Evolutionary conservation across 2,797 vertebrate species (phyloP).

Genomic region (Acanthornis magna): DNA sequence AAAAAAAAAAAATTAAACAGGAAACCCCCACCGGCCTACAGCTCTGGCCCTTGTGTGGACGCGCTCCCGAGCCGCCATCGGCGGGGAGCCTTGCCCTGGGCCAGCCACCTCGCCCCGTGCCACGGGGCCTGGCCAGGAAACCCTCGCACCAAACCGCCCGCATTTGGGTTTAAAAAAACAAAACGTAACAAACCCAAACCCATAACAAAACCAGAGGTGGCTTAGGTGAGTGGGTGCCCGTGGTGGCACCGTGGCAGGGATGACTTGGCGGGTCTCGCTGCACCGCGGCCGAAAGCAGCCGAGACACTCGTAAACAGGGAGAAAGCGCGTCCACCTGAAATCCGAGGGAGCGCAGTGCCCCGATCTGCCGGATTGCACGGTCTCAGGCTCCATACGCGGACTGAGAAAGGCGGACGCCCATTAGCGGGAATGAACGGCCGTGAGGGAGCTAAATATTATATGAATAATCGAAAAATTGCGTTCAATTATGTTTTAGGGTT

Average conservation of each 20-base stretch:
- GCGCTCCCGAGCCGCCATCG: neutral
- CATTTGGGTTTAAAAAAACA: neutral
- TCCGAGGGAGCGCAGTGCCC: neutral
- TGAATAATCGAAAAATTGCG: conserved; percentile 64
- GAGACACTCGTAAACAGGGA: fast-evolving
- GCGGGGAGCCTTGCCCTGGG: too few relatives aligned
- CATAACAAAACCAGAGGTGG: neutral
- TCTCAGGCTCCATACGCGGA: neutral
- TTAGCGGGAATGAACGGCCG: conserved; percentile 46
- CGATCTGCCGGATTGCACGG: neutral
- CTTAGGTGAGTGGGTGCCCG: neutral
- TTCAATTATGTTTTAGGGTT: conserved; percentile 77
- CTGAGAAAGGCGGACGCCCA: neutral
- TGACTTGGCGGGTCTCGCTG: neutral
- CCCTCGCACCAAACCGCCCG: neutral
- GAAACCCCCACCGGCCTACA: too few relatives aligned
- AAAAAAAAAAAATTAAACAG: neutral
- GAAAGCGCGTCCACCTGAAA: fast-evolving
- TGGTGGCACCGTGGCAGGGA: neutral
- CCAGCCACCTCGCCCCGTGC: neutral
- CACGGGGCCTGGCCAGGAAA: neutral
- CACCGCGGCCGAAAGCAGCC: neutral
- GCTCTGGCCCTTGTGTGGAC: neutral
- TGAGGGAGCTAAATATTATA: conserved; percentile 57
- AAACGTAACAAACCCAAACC: neutral